These are phyloP conservation scores for Sturmia bella DNA, from an alignment of 2,888 invertebrate genomes.

Conservation along the genomic window DNA sequence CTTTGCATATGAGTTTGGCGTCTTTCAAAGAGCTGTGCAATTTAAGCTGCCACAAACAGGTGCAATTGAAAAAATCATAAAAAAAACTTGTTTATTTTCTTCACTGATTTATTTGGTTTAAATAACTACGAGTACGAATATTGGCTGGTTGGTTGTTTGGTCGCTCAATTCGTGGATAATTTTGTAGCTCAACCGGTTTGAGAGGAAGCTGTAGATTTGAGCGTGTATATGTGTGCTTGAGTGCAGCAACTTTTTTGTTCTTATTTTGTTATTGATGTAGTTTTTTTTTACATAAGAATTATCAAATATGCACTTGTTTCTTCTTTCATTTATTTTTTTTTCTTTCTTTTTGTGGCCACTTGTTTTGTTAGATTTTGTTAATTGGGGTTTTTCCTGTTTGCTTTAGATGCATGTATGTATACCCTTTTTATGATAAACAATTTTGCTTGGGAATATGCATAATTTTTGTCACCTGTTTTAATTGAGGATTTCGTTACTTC, in stretches of 20 bases:
- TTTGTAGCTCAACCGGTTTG: conserved; percentile 59
- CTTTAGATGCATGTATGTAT: conserved; percentile 2
- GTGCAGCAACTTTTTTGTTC: conserved; percentile 36
- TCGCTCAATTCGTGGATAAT: conserved; percentile 18
- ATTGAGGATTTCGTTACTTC: conserved; percentile 49
- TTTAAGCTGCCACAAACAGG: conserved; percentile 67
- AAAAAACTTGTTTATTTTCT: conserved; percentile 56
- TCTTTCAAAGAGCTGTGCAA: conserved; percentile 38
- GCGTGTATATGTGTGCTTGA: neutral
- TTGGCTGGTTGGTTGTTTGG: neutral
- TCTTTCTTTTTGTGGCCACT: conserved; percentile 48
- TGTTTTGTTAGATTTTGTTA: conserved; percentile 56
- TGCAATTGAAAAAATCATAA: conserved; percentile 47
- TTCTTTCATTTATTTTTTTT: conserved; percentile 58
- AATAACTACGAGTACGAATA: neutral
- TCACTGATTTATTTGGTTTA: conserved; percentile 67
- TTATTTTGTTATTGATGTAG: conserved; percentile 9
- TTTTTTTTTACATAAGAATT: conserved; percentile 51
- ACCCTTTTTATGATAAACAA: neutral
- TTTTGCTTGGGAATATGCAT: conserved; percentile 41
- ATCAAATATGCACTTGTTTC: conserved; percentile 62
- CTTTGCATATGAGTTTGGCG: conserved; percentile 61
- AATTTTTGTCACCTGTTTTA: conserved; percentile 14
- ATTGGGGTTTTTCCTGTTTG: conserved; percentile 32
- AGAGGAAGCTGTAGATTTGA: conserved; percentile 57